Base-by-base conservation (phyloP, 2,888 invertebrate species). In the Chloroclystis v-ata region DNA sequence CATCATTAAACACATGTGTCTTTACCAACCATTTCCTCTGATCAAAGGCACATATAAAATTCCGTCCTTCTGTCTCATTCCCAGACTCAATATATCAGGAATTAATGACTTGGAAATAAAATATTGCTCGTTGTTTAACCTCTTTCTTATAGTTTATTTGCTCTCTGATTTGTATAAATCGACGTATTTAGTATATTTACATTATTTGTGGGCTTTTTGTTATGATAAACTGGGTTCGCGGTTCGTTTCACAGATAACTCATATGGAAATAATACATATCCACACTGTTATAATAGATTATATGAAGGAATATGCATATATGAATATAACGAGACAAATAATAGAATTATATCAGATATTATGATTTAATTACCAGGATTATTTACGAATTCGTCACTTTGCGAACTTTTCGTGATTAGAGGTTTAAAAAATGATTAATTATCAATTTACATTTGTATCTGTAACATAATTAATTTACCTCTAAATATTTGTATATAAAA, bases 51-150 rank as follows among this genome's bases (percentile, higher is more conserved):
- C 20, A 42, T 38, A 45, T 46, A 43, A 43, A 50, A 49, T 24
- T 47, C 43, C 40, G 29, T 43, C 46, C 39, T 33, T 32, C 49
- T 40, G 38, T 58, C 58, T 53, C 59, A 68, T 69, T 72, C 69
- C 56, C 57, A 37, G 49, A 67, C 64, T 69, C 75, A 63, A 78
- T 82, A 73, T 74, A 75, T 83, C 78, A 73, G 61, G 61, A 68
- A 60, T 71, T 72, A 83, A 83, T 82, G 82, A 77, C 53, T 64
- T 78, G 77, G 81, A 81, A 82, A 70, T 77, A 76, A 82, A 75
- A 74, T 80, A 73, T 67, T 65, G 70, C 72, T 68, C 69, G 73
- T 72, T 65, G 63, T 68, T 64, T 67, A 67, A 63, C 67, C 65
- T 64, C 65, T 70, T 69, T 64, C 68, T 68, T 65, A 59, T 68